Evolutionary conservation across 2,113 vertebrate species (phyloP).

Genomic region (Seriola rivoliana): DNA sequence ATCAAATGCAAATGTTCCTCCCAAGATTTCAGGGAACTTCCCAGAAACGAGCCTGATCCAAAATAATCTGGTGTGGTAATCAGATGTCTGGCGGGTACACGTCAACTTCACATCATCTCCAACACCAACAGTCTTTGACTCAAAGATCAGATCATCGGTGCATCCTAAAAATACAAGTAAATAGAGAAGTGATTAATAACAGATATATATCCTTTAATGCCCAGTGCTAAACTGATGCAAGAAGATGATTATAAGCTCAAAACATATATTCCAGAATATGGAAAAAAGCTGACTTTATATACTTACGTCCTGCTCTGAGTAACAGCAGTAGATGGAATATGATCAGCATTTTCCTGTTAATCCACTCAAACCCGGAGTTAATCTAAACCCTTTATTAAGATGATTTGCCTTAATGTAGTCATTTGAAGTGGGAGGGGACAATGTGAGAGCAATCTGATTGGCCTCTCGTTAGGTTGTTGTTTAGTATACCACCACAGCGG

Average conservation of each 20-base stretch:
- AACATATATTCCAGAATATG: no score
- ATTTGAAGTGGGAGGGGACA: conserved; percentile 36
- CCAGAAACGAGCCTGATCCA: conserved; percentile 66
- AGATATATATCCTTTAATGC: neutral
- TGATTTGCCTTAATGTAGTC: neutral
- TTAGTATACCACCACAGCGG: conserved; percentile 26
- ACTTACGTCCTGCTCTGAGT: conserved; percentile 33
- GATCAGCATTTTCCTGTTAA: conserved; percentile 25
- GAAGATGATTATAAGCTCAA: neutral
- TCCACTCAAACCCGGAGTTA: neutral
- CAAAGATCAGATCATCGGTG: neutral
- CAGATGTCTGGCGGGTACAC: accelerated
- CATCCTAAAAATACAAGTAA: conserved; percentile 31
- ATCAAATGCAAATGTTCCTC: neutral
- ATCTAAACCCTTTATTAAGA: neutral
- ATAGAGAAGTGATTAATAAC: neutral
- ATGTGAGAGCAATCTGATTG: conserved; percentile 42
- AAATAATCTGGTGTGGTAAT: neutral
- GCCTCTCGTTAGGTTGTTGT: neutral
- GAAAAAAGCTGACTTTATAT: neutral
- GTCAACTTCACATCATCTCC: conserved; percentile 6
- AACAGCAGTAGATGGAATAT: conserved; percentile 22
- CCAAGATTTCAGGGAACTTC: conserved; percentile 42
- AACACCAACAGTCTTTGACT: conserved; percentile 7
- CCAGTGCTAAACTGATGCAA: neutral